These are phyloP conservation scores for Gulo gulo DNA, from an alignment of 2,113 vertebrate species.

Conservation along the genomic window DNA sequence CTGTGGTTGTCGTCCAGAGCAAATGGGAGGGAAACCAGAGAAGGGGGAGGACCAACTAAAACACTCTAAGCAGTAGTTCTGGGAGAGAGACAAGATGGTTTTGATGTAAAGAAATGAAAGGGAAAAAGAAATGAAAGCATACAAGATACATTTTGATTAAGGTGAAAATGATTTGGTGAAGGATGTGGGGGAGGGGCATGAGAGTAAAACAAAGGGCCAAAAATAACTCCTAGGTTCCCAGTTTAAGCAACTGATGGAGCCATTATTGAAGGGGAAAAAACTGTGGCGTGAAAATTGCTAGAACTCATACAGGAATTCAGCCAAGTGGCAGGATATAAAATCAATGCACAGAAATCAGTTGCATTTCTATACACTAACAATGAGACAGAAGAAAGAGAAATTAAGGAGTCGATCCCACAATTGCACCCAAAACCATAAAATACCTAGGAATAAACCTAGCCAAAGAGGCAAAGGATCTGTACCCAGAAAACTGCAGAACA, in stretches of 20 bases:
- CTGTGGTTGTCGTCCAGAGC: neutral
- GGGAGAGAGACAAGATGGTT: neutral
- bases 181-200: neutral
- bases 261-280: neutral
- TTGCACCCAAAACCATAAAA: too few species aligned
- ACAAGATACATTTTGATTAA: neutral
- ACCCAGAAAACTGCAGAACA: neutral
- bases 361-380: neutral
- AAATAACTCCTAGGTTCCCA: neutral
- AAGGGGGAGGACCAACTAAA: neutral
- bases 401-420: too few species aligned
- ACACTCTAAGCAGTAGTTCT: neutral
- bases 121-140: neutral
- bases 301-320: neutral
- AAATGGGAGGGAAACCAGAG: constrained; percentile 3
- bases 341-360: neutral
- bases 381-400: neutral
- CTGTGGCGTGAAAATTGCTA: neutral
- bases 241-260: neutral
- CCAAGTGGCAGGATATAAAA: neutral
- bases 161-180: constrained; percentile 9
- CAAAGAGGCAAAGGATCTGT: neutral
- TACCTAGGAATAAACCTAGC: neutral
- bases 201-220: neutral
- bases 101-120: neutral